phyloP scores from a whole-genome alignment of 2,113 vertebrate species.

The Ageneiosus marmoratus region DNA sequence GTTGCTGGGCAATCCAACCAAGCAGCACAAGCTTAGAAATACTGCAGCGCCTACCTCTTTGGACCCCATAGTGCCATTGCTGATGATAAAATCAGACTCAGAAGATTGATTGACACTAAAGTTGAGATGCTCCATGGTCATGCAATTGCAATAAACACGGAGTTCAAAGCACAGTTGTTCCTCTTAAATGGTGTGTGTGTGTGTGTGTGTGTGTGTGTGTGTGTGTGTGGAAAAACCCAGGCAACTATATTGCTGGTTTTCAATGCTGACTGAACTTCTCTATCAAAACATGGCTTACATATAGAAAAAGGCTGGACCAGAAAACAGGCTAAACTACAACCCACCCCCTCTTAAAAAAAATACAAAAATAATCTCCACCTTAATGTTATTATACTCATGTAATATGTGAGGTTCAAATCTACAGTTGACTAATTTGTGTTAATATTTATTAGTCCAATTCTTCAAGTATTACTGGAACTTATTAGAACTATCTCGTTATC shows the following conservation, averaged over 20 bases:
- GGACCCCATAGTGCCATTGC: neutral
- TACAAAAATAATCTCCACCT: neutral
- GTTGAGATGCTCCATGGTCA: constrained; percentile 29
- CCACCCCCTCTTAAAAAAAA: neutral
- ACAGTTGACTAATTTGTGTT: too few relatives aligned
- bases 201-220: too few relatives aligned
- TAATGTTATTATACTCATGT: neutral
- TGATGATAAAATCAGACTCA: neutral
- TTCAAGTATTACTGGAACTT: too few relatives aligned
- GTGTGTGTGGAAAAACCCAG: too few relatives aligned
- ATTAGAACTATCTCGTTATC: neutral
- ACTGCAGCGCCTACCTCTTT: constrained; percentile 33
- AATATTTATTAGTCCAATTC: neutral
- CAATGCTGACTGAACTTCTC: neutral
- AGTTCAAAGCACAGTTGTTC: neutral
- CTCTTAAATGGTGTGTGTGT: neutral
- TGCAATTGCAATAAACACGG: neutral
- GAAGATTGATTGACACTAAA: neutral
- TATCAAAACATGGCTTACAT: neutral
- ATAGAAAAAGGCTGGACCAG: neutral
- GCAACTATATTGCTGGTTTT: neutral
- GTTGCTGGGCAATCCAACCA: constrained; percentile 73
- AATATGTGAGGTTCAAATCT: neutral
- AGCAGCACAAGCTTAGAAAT: constrained; percentile 55
- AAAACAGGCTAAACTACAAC: neutral